Conservation (phyloP, 2,797 vertebrate species). For the Danionella dracula region DNA sequence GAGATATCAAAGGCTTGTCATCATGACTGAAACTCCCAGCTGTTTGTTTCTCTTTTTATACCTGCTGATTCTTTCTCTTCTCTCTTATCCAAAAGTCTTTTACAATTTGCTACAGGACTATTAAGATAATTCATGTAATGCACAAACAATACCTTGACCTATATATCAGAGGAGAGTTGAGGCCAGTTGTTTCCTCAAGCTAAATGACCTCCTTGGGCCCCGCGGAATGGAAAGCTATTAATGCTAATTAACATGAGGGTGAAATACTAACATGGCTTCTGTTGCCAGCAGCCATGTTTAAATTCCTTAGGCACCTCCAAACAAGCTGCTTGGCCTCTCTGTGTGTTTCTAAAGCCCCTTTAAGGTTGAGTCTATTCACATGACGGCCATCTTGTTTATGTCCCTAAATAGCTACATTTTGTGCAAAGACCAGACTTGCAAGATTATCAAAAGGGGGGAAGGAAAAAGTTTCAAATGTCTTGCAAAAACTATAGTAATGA, state of each 20-base stretch:
- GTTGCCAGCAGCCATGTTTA: slow-evolving; percentile 46
- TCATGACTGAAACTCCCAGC: slow-evolving; percentile 37
- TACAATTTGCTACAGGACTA: slow-evolving; percentile 48
- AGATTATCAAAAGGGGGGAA: not conserved
- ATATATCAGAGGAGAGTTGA: slow-evolving; percentile 49
- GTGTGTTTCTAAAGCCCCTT: not conserved
- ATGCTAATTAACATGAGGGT: slow-evolving; percentile 57
- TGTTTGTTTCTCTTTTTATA: slow-evolving; percentile 41
- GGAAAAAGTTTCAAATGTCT: not conserved
- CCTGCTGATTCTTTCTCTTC: not conserved
- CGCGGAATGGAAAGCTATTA: slow-evolving; percentile 57
- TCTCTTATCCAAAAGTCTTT: slow-evolving; percentile 37
- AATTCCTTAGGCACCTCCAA: slow-evolving; percentile 39
- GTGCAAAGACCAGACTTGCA: not conserved
- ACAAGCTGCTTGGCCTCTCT: slow-evolving; percentile 25
- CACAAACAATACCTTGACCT: slow-evolving; percentile 53
- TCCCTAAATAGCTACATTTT: not conserved
- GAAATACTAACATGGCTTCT: slow-evolving; percentile 56
- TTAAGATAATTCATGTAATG: slow-evolving; percentile 57
- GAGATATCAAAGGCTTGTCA: slow-evolving; percentile 45
- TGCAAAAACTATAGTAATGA: too few species aligned
- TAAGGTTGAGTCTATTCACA: not conserved
- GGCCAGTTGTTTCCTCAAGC: slow-evolving; percentile 55
- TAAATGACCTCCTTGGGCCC: slow-evolving; percentile 55
- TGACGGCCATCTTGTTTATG: not conserved